Conservation (phyloP, 2,888 invertebrate genomes). For the Poecilus cupreus region DNA sequence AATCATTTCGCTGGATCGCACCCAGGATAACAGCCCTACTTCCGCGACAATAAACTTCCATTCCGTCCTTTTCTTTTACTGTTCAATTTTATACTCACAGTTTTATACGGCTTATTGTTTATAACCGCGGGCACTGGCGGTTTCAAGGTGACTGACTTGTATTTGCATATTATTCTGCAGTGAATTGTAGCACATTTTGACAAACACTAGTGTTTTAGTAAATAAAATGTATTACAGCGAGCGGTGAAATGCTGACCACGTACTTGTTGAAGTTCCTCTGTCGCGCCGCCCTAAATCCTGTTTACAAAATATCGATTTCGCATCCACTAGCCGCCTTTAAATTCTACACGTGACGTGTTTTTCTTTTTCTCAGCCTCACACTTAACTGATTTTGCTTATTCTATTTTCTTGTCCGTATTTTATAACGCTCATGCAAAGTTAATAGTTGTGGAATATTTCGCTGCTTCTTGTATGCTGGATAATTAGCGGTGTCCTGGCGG, state of each 20-base stretch:
- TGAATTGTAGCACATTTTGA: not conserved
- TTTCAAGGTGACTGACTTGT: not conserved
- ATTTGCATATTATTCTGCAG: conserved; percentile 30
- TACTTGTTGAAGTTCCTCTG: conserved; percentile 31
- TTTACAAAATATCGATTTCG: conserved; percentile 38
- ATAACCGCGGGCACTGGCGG: not conserved
- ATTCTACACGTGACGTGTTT: conserved; percentile 2
- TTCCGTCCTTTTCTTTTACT: conserved; percentile 37
- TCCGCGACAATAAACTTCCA: conserved; percentile 29
- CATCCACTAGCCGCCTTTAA: not conserved
- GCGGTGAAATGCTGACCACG: conserved; percentile 21
- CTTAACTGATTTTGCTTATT: conserved; percentile 11
- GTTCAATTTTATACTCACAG: conserved; percentile 41
- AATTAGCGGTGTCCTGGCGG: not conserved
- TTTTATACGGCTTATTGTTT: conserved; percentile 36
- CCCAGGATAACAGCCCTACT: conserved; percentile 37
- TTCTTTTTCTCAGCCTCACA: not conserved
- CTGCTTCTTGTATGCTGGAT: not conserved
- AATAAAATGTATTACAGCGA: not conserved
- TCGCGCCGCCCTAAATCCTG: conserved; percentile 18
- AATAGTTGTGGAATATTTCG: not conserved
- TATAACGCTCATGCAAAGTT: not conserved
- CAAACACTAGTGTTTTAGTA: too few species aligned
- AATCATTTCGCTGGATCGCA: conserved; percentile 31
- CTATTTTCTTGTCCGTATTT: not conserved